Evolutionary conservation across 2,113 vertebrate species (phyloP), one percentile per base, ranked within the genome.

Genomic region (Theristicus caerulescens): DNA sequence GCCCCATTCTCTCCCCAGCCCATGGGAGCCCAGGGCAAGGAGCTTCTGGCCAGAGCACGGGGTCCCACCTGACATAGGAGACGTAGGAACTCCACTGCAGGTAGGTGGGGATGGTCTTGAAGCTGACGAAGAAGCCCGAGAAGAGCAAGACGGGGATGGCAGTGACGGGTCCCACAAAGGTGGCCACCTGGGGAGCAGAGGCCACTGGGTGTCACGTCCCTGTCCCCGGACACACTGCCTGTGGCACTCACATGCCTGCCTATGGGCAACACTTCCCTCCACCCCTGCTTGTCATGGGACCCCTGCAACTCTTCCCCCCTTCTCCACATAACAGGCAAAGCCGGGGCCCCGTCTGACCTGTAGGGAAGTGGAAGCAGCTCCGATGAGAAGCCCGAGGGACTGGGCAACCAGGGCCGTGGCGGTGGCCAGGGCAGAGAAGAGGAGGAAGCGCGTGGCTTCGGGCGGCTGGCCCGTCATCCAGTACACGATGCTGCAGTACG

Each of bases 391-490:
- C 65, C 99, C 99, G 1, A 99, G 97, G 38, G 99, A 99, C 85
- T 99, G 99, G 38, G 99, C 99, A 86, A 99, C 99, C 94, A 99
- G 97, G 47, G 99, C 99, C 0, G 99, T 99, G 95, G 98, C 99
- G 0, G 99, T 99, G 92, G 98, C 99, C 97, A 99, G 98, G 15
- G 99, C 99, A 55, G 99, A 99, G 95, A 99, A 99, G 91, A 99
- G 99, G 69, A 99, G 97, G 97, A 99, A 99, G 61, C 99, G 98
- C 2, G 96, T 95, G 8, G 98, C 99, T 93, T 99, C 99, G 0
- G 99, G 98, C 4, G 99, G 99, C 95, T 99, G 99, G n/a, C 98
- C 98, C 1, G 99, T 99, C 99, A 99, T 99, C 99, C 99, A 99
- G 98, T 99, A 99, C 59, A 99, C 99, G 25, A 99, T 99, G 95